A percentile compares a stretch with the other conserved stretches of the same genome.
Evolutionary conservation across 2,113 vertebrate species (phyloP).

Genomic region (Piliocolobus tephrosceles): DNA sequence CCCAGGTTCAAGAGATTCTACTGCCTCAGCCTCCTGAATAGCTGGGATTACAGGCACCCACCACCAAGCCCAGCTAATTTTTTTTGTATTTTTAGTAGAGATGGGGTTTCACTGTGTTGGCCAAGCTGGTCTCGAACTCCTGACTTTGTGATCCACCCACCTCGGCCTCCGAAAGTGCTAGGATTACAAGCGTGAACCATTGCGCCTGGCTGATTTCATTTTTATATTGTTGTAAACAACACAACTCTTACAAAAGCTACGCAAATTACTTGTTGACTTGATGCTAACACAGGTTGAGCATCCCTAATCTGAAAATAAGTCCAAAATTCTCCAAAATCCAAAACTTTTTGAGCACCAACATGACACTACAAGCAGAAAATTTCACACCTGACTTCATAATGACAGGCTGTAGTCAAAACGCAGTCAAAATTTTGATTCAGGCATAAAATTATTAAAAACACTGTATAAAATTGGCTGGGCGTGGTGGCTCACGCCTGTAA

Average conservation of each 20-base stretch:
- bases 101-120: no score
- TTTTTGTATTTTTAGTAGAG: no score
- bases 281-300: not conserved
- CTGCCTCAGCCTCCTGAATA: no score
- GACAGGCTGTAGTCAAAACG: not conserved
- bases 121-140: no score
- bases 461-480: not conserved
- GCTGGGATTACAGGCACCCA: no score
- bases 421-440: not conserved
- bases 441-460: not conserved
- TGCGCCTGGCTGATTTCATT: not conserved
- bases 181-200: no score
- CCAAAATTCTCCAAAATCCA: not conserved
- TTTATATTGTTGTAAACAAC: not conserved
- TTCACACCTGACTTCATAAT: not conserved
- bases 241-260: not conserved
- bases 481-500: no score
- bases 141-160: no score
- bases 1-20: no score
- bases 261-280: not conserved
- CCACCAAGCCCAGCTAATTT: no score
- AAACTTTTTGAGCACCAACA: not conserved
- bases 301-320: not conserved
- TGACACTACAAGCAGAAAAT: not conserved
- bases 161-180: no score